Conservation (phyloP, 2,113 vertebrate genomes). For the Origma solitaria region DNA sequence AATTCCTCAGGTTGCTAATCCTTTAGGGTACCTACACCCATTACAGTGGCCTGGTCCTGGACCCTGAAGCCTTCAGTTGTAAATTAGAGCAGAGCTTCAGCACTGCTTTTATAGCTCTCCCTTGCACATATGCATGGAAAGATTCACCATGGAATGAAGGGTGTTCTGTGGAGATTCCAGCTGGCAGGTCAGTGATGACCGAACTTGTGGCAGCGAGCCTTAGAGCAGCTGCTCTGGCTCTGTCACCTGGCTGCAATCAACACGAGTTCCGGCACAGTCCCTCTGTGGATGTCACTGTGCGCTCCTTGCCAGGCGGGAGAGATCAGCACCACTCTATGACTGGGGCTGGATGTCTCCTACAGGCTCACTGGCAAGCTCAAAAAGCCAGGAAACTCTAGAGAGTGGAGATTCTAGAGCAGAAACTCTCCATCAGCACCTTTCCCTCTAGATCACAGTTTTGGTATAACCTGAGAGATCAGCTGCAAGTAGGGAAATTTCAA, state of each 20-base stretch:
- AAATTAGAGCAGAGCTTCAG: neutral
- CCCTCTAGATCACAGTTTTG: neutral
- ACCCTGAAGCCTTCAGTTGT: neutral
- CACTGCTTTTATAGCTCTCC: neutral
- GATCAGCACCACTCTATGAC: neutral
- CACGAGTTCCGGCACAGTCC: neutral
- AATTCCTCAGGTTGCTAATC: neutral
- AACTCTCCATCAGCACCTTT: neutral
- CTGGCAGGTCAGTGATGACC: neutral
- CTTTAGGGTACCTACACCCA: neutral
- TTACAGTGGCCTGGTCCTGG: neutral
- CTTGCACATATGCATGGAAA: rapidly evolving
- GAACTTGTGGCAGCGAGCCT: neutral
- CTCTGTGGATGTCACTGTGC: rapidly evolving
- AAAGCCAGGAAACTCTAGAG: neutral
- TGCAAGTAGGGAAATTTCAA: neutral
- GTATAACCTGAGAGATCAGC: neutral
- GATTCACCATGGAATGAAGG: neutral
- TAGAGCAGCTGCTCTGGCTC: neutral
- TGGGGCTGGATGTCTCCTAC: neutral
- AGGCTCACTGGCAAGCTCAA: neutral
- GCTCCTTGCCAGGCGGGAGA: neutral
- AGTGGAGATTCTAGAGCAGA: neutral
- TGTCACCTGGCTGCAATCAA: neutral
- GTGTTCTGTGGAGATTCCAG: neutral